Conservation (phyloP, 1,140 invertebrate genomes). For the Leptopilina boulardi region DNA sequence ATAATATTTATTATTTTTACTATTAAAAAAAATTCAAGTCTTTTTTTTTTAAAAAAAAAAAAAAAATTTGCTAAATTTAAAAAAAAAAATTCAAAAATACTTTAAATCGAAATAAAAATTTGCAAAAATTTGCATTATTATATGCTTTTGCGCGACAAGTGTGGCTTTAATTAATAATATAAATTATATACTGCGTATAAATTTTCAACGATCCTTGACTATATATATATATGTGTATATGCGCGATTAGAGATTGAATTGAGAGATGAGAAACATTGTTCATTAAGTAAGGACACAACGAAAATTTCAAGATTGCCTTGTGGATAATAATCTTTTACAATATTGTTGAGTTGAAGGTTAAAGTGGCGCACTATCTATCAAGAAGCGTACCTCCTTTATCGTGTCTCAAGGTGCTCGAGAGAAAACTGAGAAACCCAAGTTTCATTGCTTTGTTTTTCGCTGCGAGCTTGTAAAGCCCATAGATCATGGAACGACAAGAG, state of each 20-base stretch:
- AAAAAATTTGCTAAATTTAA: too few species aligned
- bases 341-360: constrained; percentile 44
- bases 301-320: neutral
- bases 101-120: too few species aligned
- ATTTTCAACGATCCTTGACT: constrained; percentile 6
- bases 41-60: too few species aligned
- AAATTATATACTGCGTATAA: neutral
- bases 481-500: constrained; percentile 27
- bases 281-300: neutral
- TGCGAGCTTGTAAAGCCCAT: constrained; percentile 20
- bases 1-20: too few species aligned
- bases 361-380: constrained; percentile 47
- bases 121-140: too few species aligned
- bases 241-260: neutral
- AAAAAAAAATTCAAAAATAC: too few species aligned
- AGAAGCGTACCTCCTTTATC: constrained; percentile 52
- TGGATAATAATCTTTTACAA: constrained; percentile 48
- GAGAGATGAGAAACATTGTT: neutral
- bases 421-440: constrained; percentile 38
- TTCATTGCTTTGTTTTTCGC: constrained; percentile 36
- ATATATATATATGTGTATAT: too few species aligned
- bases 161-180: neutral
- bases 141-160: too few species aligned
- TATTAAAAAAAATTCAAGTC: too few species aligned
- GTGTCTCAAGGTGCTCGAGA: constrained; percentile 49